Base-by-base conservation (phyloP, 1,140 invertebrate genomes). In the Diorhabda elongata region DNA sequence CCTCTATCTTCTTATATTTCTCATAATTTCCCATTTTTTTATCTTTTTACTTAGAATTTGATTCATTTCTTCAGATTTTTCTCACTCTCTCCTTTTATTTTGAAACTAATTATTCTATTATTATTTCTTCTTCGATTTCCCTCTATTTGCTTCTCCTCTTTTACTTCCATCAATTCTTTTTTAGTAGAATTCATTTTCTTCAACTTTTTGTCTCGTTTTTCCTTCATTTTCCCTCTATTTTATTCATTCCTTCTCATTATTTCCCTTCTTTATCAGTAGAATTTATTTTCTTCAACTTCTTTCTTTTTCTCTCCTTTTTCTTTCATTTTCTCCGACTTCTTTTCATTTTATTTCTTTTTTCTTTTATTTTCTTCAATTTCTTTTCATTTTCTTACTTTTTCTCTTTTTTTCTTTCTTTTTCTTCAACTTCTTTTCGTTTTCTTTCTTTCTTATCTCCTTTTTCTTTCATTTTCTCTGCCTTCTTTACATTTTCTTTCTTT, bases 121-220 rank as follows among this genome's bases (percentile, higher is more conserved):
- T n/a, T n/a, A 7, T n/a, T 56, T 56, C n/a, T n/a, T n/a, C 6
- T 56, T 62, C 47, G 9, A 42, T 44, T 11, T 64, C 47, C 11
- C 44, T 58, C 3, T 66, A 6, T 8, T 58, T 58, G 2, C 43
- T 43, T 44, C 57, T 66, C 26, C 4, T 66, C 64, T 66, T 9
- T 43, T 66, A n/a, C 3, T 58, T 41, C 26, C 42, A 42, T 58
- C 11, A 2, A n/a, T 58, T 58, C 56, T 66, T 44, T 11, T 58
- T 1, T 58, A 11, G n/a, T 4, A n/a, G 41, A n/a, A 26, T 44
- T 41, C 26, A 42, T 42, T 66, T 26, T 42, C 26, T 56, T 43
- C 44, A 47, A 5, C 42, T 56, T 66, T 42, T 58, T 26, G 11
- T 41, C 42, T 44, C 44, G 3, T 8, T 8, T 56, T 8, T 2